phyloP scores from a whole-genome alignment of 1,140 invertebrate species.

The Scylla paramamosain region DNA sequence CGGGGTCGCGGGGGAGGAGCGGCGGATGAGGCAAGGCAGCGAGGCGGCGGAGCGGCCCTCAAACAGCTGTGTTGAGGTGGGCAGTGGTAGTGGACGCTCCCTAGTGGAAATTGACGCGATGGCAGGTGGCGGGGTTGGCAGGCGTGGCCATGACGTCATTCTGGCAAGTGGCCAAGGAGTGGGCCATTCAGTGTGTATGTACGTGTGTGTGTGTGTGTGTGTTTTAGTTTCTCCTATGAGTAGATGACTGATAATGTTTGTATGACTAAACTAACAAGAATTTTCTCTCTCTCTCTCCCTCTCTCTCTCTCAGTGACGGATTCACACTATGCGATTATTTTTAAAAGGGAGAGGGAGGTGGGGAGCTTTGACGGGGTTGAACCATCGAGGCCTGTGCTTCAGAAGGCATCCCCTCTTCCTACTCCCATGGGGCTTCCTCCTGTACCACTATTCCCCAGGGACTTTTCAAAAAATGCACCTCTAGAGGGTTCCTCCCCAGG shows the following conservation, averaged over 20 bases:
- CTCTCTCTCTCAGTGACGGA: no score
- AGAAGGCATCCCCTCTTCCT: not conserved
- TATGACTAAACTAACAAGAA: no score
- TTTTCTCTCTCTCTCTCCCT: no score
- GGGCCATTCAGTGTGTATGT: slow-evolving; percentile 41
- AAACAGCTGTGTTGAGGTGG: no score
- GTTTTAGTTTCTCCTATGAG: no score
- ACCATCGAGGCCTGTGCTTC: not conserved
- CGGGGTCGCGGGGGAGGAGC: not conserved
- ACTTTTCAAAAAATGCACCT: not conserved
- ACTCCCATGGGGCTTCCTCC: not conserved
- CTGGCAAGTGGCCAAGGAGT: slow-evolving; percentile 37
- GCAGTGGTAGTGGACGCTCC: no score
- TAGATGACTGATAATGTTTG: no score
- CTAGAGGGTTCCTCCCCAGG: no score
- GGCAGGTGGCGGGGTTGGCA: slow-evolving; percentile 38
- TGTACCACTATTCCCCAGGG: not conserved
- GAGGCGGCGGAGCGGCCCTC: not conserved
- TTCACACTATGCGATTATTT: no score
- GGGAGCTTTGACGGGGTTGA: not conserved
- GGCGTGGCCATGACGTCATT: slow-evolving; percentile 46
- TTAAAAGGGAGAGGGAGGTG: not conserved
- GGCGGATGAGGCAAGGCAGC: not conserved
- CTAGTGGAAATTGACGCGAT: not conserved
- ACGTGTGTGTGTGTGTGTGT: not conserved